Evolutionary conservation across 2,888 invertebrate species (phyloP).

Genomic region (Myopa testacea): DNA sequence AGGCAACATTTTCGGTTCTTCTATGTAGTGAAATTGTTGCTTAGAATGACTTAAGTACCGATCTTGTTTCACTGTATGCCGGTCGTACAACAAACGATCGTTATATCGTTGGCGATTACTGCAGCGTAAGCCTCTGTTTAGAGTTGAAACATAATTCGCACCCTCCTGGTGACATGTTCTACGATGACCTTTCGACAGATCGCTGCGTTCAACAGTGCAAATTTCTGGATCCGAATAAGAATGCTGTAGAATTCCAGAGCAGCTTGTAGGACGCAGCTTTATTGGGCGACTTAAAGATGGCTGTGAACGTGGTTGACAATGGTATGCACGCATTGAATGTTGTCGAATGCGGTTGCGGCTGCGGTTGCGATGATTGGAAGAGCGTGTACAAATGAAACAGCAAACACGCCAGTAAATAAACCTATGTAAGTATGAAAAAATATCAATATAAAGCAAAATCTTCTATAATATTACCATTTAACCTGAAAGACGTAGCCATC

Average conservation of each 20-base stretch:
- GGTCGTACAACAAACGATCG: slow-evolving; percentile 66
- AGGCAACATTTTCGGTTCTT: slow-evolving; percentile 56
- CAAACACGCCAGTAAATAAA: slow-evolving; percentile 95
- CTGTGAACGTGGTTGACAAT: slow-evolving; percentile 67
- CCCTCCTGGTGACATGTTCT: slow-evolving; percentile 47
- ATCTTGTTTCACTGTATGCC: slow-evolving; percentile 70
- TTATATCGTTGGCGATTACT: slow-evolving; percentile 57
- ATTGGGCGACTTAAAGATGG: slow-evolving; percentile 71
- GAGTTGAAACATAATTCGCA: slow-evolving; percentile 52
- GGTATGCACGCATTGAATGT: slow-evolving; percentile 55
- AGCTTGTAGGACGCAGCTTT: slow-evolving; percentile 73
- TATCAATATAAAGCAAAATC: neutral
- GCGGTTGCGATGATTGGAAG: slow-evolving; percentile 71
- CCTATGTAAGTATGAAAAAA: slow-evolving; percentile 65
- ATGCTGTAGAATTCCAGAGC: slow-evolving; percentile 74
- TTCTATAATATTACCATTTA: slow-evolving; percentile 40
- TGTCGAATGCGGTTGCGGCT: slow-evolving; percentile 54
- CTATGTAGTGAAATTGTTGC: slow-evolving; percentile 58
- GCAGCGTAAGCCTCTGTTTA: slow-evolving; percentile 60
- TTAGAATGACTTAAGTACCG: slow-evolving; percentile 64
- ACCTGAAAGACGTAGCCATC: slow-evolving; percentile 92
- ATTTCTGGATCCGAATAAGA: slow-evolving; percentile 82
- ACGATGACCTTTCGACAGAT: slow-evolving; percentile 53
- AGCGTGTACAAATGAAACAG: slow-evolving; percentile 88
- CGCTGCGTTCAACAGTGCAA: slow-evolving; percentile 53